These are phyloP conservation scores for Benthochromis sp. DNA, from an alignment of 2,113 vertebrate species.

Conservation along the genomic window DNA sequence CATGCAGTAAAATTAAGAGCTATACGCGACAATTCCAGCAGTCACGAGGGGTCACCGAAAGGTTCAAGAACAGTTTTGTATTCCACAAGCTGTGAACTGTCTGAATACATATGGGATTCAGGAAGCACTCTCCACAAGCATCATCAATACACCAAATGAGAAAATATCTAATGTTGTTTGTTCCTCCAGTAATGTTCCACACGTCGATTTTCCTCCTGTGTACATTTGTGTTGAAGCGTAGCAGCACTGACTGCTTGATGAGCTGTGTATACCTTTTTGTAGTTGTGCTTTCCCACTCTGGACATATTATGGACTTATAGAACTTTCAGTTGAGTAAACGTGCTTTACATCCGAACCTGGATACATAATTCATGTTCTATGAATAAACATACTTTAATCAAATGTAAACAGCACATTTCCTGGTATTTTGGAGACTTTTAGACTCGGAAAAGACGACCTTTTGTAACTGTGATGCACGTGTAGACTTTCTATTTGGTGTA, in stretches of 20 bases:
- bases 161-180: background rate
- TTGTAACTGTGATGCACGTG: background rate
- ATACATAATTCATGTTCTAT: background rate
- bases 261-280: background rate
- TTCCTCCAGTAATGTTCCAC: background rate
- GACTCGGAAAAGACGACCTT: fast-evolving
- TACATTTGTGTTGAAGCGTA: background rate
- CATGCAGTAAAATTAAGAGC: background rate
- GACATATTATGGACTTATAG: background rate
- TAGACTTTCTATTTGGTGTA: background rate
- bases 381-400: background rate
- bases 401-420: background rate
- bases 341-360: background rate
- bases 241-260: background rate
- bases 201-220: background rate
- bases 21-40: background rate
- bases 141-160: background rate
- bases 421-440: background rate
- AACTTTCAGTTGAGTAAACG: background rate
- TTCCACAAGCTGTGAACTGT: background rate
- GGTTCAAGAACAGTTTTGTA: background rate
- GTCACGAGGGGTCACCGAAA: background rate
- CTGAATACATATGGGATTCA: background rate
- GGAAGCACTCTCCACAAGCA: background rate
- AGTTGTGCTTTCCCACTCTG: background rate